Conservation (phyloP, 2,113 vertebrate species). For the Colossoma macropomum region DNA sequence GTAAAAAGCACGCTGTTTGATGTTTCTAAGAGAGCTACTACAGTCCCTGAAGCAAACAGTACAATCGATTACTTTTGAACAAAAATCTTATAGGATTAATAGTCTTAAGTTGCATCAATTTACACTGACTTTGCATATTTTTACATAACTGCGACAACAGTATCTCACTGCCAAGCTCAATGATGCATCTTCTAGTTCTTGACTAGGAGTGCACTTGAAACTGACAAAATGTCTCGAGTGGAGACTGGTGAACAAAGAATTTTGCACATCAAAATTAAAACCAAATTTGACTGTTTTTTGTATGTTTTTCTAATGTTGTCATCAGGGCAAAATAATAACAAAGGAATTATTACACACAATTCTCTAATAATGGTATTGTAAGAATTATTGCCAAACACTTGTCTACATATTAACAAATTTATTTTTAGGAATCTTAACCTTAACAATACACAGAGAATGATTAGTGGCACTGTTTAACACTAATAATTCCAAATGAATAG, state of each 20-base stretch:
- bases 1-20: too few species aligned
- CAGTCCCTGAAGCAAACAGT: too few species aligned
- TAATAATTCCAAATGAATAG: conserved; percentile 45
- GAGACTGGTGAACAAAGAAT: too few species aligned
- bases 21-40: too few species aligned
- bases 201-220: neutral
- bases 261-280: neutral
- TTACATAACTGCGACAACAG: neutral
- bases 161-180: neutral
- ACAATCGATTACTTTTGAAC: neutral
- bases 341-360: neutral
- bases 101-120: neutral
- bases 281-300: neutral
- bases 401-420: neutral
- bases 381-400: neutral
- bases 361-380: neutral
- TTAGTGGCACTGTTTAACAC: conserved; percentile 31
- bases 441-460: neutral
- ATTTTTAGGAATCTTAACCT: too few species aligned
- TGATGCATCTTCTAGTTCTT: neutral
- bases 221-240: neutral
- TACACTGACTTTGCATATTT: neutral
- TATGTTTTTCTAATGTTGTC: neutral
- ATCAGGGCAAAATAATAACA: neutral
- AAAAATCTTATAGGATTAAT: neutral